Conservation (phyloP, 2,797 vertebrate genomes). For the Melopsittacus undulatus region DNA sequence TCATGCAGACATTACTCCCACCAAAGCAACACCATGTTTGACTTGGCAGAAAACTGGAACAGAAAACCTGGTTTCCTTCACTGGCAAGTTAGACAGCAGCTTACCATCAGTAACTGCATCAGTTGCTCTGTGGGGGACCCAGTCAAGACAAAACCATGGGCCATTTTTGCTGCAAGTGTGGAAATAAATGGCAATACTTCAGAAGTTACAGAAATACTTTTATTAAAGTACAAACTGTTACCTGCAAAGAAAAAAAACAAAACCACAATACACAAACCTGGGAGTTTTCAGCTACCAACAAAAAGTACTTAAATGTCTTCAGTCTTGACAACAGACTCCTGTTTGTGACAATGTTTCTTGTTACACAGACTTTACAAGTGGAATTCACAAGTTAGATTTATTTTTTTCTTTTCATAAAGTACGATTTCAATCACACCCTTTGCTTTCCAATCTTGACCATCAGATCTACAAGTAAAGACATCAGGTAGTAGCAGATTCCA, state of each 20-base stretch:
- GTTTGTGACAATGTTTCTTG: not conserved
- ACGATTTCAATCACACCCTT: not conserved
- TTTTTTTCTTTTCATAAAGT: not conserved
- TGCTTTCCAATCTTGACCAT: not conserved
- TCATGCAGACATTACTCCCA: not conserved
- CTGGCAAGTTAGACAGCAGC: fast-evolving
- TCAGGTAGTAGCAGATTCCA: not conserved
- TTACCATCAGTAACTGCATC: not conserved
- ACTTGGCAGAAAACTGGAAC: fast-evolving
- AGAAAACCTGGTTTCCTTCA: not conserved
- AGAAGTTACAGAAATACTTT: not conserved
- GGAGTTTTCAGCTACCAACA: not conserved
- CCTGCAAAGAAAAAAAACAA: fast-evolving
- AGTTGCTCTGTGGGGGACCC: fast-evolving
- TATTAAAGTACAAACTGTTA: not conserved
- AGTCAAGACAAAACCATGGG: not conserved
- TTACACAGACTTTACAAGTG: not conserved
- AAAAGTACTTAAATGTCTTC: fast-evolving
- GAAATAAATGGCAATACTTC: not conserved
- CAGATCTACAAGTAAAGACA: not conserved
- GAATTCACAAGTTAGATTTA: not conserved
- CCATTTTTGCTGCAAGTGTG: not conserved
- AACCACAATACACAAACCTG: not conserved
- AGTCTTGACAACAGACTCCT: not conserved
- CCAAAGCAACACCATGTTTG: not conserved